Conservation (phyloP, 2,888 invertebrate species). For the Hedychridium roseum region DNA sequence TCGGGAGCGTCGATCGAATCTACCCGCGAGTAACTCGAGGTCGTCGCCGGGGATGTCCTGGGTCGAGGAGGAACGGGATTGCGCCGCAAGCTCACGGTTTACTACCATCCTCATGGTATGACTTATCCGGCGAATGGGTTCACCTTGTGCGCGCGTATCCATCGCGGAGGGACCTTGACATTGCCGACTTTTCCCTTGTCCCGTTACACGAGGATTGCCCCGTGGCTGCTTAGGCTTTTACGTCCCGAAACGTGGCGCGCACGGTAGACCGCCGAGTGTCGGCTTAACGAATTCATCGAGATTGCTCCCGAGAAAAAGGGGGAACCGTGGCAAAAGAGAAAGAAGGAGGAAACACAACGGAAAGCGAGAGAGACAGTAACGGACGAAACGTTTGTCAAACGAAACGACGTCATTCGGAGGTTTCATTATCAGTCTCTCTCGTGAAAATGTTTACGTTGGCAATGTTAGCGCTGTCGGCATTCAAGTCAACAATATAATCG, state of each 20-base stretch:
- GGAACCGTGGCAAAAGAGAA: slow-evolving; percentile 11
- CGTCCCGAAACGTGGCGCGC: too few relatives aligned
- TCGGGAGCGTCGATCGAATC: background rate
- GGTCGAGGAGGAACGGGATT: background rate
- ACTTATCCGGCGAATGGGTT: slow-evolving; percentile 13
- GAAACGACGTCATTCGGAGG: slow-evolving; percentile 9
- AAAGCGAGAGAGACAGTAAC: too few relatives aligned
- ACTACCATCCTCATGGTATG: background rate
- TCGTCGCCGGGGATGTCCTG: background rate
- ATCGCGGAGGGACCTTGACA: slow-evolving; percentile 20
- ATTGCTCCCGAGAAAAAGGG: slow-evolving; percentile 26
- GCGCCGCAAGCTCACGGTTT: slow-evolving; percentile 1
- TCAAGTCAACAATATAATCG: too few relatives aligned
- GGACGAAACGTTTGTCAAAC: slow-evolving; percentile 17
- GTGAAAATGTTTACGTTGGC: too few relatives aligned
- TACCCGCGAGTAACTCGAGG: background rate
- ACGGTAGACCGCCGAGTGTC: too few relatives aligned
- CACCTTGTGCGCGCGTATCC: background rate
- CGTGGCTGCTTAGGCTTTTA: background rate
- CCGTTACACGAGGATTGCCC: background rate
- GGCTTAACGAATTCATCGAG: slow-evolving; percentile 16
- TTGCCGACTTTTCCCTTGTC: slow-evolving; percentile 18
- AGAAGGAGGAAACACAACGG: too few relatives aligned
- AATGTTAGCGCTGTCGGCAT: too few relatives aligned
- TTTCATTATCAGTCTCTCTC: slow-evolving; percentile 10